phyloP scores from a whole-genome alignment of 2,888 invertebrate species.

The Drosophila pegasa region DNA sequence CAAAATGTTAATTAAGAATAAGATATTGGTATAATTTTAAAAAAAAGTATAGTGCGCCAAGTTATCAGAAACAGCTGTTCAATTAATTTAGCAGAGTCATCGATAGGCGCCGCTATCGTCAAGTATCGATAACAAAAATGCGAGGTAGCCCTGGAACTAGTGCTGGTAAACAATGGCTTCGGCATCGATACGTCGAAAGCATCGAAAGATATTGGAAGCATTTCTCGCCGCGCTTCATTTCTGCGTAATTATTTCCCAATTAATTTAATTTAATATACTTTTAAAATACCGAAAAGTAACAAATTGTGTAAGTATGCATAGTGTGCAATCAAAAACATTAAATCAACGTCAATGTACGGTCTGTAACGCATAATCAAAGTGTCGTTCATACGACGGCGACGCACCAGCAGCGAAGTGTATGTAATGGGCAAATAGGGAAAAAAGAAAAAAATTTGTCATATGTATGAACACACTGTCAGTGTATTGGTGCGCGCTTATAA shows the following conservation, averaged over 20 bases:
- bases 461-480: conserved; percentile 40
- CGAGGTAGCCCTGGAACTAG: conserved; percentile 17
- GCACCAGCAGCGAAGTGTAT: conserved; percentile 55
- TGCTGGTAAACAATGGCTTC: conserved; percentile 38
- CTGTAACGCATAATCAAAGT: conserved; percentile 30
- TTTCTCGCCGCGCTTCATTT: conserved; percentile 64
- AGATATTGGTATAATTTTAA: conserved; percentile 1
- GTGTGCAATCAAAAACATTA: conserved; percentile 29
- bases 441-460: conserved; percentile 68
- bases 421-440: conserved; percentile 57
- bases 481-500: conserved; percentile 61
- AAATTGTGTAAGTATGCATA: conserved; percentile 61
- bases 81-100: neutral
- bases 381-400: conserved; percentile 45
- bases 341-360: conserved; percentile 27
- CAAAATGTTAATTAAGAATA: conserved; percentile 1
- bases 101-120: conserved; percentile 3
- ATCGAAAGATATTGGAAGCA: conserved; percentile 54
- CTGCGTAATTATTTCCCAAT: conserved; percentile 71
- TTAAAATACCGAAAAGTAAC: conserved; percentile 42
- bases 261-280: conserved; percentile 41
- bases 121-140: conserved; percentile 29
- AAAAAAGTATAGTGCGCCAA: conserved; percentile 12
- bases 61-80: conserved; percentile 26
- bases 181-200: conserved; percentile 49